Evolutionary conservation across 2,888 invertebrate species (phyloP), one percentile per base, ranked within the genome.

Genomic region (Polyploca ridens): DNA sequence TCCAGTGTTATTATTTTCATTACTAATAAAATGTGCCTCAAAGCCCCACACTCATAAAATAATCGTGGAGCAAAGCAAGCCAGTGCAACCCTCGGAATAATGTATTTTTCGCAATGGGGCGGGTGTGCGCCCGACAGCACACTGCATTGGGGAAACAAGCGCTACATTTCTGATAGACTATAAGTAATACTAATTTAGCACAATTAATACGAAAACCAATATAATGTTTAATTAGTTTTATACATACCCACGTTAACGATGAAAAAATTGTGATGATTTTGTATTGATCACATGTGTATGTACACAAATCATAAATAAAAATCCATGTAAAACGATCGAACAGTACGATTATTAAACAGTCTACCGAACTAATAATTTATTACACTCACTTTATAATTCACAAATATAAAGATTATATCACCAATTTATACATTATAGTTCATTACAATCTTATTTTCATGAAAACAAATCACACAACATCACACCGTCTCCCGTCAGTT

Each of bases 221-320:
- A 77, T 89, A 0, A 54, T 10, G 19, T 27, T 27, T 27, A 27
- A 27, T 27, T 90, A 81, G 35, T 6, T 35, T 35, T 35, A 91
- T 86, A 91, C 92, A 80, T 91, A 93, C 93, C 91, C 79, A 77
- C 82, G 81, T 74, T 77, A 83, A 78, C 57, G 78, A 81, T 80
- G 76, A 82, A 83, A 82, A 41, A 78, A 78, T 76, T 69, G 75
- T 70, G 73, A 79, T 71, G 77, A 78, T 77, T 38, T 77, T 79
- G 75, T 91, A 93, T 92, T 80, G 91, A 91, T 93, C 92, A 92
- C 91, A 90, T 89, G 88, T 88, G 83, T 41, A 41, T 88, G 83
- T 85, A 86, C 86, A 87, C 85, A 86, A 88, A 86, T 72, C 78
- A 72, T 78, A 70, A 71, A 72, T 78, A 70, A 71, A 79, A 73